Percentiles rank a stretch among this genome's conserved stretches.
phyloP scores from a whole-genome alignment of 2,113 vertebrate genomes.

The Mobula hypostoma region DNA sequence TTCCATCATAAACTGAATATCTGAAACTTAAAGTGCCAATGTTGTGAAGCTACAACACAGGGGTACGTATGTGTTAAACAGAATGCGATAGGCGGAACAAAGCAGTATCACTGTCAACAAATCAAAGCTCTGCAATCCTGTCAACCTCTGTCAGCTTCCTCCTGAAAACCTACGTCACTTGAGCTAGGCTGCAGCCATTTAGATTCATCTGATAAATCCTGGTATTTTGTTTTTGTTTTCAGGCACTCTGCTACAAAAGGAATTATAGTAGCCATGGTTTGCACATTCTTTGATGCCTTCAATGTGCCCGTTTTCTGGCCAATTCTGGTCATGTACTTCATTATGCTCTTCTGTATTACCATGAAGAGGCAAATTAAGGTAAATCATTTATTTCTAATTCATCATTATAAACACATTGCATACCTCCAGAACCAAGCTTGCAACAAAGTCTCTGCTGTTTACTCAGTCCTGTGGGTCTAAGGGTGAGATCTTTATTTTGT shows the following conservation, averaged over 20 bases:
- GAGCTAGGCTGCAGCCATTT: no score
- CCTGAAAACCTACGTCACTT: no score
- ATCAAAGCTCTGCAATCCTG: no score
- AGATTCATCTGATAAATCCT: background rate
- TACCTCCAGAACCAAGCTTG: background rate
- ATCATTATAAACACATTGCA: background rate
- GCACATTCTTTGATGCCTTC: conserved; percentile 97
- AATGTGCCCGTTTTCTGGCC: conserved; percentile 98
- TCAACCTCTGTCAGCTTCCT: no score
- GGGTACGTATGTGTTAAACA: no score
- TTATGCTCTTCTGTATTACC: conserved; percentile 99
- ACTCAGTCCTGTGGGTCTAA: no score
- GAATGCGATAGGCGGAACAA: no score
- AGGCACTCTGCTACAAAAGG: conserved; percentile 98
- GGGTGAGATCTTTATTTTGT: background rate
- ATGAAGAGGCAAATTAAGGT: conserved; percentile 99
- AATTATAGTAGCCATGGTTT: conserved; percentile 89
- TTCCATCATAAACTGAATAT: no score
- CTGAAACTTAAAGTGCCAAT: no score
- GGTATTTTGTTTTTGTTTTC: conserved; percentile 39
- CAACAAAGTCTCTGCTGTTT: background rate
- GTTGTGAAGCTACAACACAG: no score
- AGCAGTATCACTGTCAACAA: no score
- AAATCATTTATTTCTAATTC: conserved; percentile 36
- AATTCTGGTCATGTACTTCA: conserved; percentile 99